Percentiles rank a stretch among this genome's conserved stretches.
These are phyloP conservation scores for Pogonocichla stellata DNA, from an alignment of 2,113 vertebrate genomes.

Conservation along the genomic window DNA sequence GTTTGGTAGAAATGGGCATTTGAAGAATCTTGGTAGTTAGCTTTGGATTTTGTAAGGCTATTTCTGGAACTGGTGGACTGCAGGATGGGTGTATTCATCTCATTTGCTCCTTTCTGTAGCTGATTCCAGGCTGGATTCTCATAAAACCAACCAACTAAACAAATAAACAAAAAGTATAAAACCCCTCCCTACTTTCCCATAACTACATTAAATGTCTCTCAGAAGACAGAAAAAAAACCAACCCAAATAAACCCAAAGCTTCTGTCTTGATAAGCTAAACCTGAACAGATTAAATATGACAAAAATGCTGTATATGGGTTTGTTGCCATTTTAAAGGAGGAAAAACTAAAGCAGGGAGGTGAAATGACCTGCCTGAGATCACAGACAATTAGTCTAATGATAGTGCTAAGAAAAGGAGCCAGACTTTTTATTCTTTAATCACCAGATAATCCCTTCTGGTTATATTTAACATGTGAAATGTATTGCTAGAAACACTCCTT, in stretches of 20 bases:
- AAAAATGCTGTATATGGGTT: not conserved
- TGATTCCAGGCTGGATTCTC: not conserved
- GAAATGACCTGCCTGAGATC: constrained; percentile 56
- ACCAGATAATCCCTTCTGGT: constrained; percentile 63
- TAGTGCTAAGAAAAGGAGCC: constrained; percentile 43
- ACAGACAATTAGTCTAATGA: constrained; percentile 61
- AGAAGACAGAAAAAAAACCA: not conserved
- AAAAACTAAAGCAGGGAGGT: constrained; percentile 43
- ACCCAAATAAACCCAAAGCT: not conserved
- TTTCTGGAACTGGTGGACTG: not conserved
- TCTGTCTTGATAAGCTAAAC: not conserved
- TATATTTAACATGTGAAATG: constrained; percentile 64
- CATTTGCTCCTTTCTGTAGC: not conserved
- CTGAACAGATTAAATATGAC: not conserved
- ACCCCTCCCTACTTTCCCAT: not conserved
- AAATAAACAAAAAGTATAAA: not conserved
- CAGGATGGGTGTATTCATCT: not conserved
- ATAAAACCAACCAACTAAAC: not conserved
- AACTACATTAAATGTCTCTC: not conserved
- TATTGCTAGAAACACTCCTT: constrained; percentile 65
- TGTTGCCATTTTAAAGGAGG: constrained; percentile 33
- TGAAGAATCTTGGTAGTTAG: not conserved
- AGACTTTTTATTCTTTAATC: constrained; percentile 68
- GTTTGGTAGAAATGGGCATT: not conserved
- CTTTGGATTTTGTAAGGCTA: not conserved